These are phyloP conservation scores for Rhodophaea formosa DNA, from an alignment of 2,888 invertebrate species.

Conservation along the genomic window DNA sequence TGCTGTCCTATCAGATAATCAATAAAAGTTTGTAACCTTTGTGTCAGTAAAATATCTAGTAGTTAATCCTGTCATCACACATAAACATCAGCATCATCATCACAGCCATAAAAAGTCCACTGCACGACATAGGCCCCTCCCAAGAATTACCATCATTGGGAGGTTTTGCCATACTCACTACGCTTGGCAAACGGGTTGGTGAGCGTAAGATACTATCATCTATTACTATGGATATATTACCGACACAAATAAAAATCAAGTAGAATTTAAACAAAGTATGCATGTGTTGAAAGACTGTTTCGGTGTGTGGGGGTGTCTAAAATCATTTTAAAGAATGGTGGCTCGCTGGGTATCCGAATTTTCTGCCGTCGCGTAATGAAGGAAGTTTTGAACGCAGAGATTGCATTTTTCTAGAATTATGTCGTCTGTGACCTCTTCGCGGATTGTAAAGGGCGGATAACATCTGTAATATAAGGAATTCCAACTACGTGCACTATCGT, in stretches of 20 bases:
- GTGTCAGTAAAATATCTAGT: too few relatives aligned
- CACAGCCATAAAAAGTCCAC: too few relatives aligned
- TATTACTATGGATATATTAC: too few relatives aligned
- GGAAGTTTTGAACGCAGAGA: conserved; percentile 44
- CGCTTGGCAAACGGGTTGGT: too few relatives aligned
- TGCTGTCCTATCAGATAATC: conserved; percentile 23
- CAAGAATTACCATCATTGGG: too few relatives aligned
- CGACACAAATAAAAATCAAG: background rate
- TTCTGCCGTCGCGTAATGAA: conserved; percentile 15
- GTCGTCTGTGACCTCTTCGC: conserved; percentile 44
- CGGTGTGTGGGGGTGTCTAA: background rate
- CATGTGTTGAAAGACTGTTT: conserved; percentile 17
- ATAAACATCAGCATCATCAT: too few relatives aligned
- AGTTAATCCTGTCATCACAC: too few relatives aligned
- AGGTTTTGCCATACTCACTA: too few relatives aligned
- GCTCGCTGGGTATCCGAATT: background rate
- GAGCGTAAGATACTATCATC: too few relatives aligned
- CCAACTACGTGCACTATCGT: conserved; percentile 19
- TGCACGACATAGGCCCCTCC: too few relatives aligned
- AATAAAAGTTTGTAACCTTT: background rate
- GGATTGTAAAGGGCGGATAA: conserved; percentile 32
- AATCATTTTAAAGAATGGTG: background rate
- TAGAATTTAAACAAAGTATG: conserved; percentile 5
- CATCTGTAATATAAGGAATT: conserved; percentile 20
- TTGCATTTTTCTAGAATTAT: conserved; percentile 27